Evolutionary conservation across 92 coral and sea anemone genomes (phyloP), one percentile per base, ranked within the genome.

Genomic region (Heliopora coerulea): DNA sequence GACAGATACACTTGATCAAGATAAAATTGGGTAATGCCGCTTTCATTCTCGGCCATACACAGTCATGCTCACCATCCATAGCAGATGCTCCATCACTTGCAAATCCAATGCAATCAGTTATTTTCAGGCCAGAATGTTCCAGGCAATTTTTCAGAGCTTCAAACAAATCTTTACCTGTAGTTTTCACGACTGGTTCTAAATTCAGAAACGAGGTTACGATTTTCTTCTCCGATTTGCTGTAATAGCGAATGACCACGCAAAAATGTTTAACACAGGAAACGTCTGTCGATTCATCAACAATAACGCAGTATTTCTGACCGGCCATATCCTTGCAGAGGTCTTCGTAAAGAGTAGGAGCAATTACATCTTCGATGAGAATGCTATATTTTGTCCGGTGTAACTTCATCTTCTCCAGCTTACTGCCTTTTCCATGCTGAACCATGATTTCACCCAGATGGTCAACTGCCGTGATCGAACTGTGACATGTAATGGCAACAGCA

Each of bases 71-170:
- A 3, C 58, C 58, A 5, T 5, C 58, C 58, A 50, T 50, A 28
- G 26, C 65, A 24, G 65, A 24, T 14, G 31, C 31, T 10, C 65
- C 58, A 50, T 50, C 58, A 23, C 58, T 50, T 50, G 58, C 58
- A 50, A 5, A 50, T 17, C 58, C 65, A 59, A 59, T 59, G 31
- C 65, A 59, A 59, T 59, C 37, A 15, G 0, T 25, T 21, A 59
- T 14, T 13, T 25, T 59, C 35, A 59, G 37, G 35, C 65, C 65
- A 14, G 65, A 59, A 11, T 24, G 30, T 28, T 59, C 65, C 65
- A 59, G 35, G 65, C 65, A 59, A n/a, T n/a, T 59, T 25, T 59
- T 59, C 35, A 59, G 65, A 11, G 65, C 65, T 59, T 59, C 65
- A 25, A 59, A 59, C 65, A 59, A 24, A 25, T 15, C 65, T 25